A percentile compares a stretch with the other conserved stretches of the same genome.
Evolutionary conservation across 2,797 vertebrate genomes (phyloP).

Genomic region (Lateolabrax maculatus): DNA sequence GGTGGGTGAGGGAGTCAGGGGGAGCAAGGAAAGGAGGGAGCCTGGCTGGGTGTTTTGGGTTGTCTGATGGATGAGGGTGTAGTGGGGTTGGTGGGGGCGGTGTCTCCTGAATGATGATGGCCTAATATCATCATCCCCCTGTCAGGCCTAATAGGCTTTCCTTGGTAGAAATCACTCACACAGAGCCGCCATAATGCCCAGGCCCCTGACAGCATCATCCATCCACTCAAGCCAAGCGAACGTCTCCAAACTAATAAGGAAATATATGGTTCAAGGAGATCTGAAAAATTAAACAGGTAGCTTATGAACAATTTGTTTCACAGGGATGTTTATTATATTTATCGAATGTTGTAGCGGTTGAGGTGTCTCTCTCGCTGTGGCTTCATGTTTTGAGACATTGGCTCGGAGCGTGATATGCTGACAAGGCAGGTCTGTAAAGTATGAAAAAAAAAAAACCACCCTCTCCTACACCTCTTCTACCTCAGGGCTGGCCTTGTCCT

Average conservation of each 20-base stretch:
- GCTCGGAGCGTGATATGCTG: conserved; percentile 82
- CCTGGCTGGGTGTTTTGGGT: conserved; percentile 89
- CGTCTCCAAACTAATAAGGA: conserved; percentile 99
- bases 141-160: conserved; percentile 99
- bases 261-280: conserved; percentile 98
- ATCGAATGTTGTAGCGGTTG: conserved; percentile 91
- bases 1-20: conserved; percentile 55
- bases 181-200: conserved; percentile 97
- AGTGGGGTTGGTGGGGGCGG: conserved; percentile 89
- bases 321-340: conserved; percentile 97
- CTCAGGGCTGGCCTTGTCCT: conserved; percentile 65
- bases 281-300: conserved; percentile 99
- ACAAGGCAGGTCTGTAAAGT: conserved; percentile 76
- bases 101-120: conserved; percentile 99
- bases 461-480: conserved; percentile 70
- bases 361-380: conserved; percentile 76
- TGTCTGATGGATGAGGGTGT: conserved; percentile 98
- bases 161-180: conserved; percentile 99
- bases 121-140: conserved; percentile 99
- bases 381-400: conserved; percentile 69
- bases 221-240: conserved; percentile 96
- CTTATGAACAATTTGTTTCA: conserved; percentile 99
- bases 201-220: conserved; percentile 97
- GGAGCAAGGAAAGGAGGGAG: conserved; percentile 69
- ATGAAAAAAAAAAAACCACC: conserved; percentile 91